Base-by-base conservation (phyloP, 2,888 invertebrate genomes). In the Endotricha flammealis region DNA sequence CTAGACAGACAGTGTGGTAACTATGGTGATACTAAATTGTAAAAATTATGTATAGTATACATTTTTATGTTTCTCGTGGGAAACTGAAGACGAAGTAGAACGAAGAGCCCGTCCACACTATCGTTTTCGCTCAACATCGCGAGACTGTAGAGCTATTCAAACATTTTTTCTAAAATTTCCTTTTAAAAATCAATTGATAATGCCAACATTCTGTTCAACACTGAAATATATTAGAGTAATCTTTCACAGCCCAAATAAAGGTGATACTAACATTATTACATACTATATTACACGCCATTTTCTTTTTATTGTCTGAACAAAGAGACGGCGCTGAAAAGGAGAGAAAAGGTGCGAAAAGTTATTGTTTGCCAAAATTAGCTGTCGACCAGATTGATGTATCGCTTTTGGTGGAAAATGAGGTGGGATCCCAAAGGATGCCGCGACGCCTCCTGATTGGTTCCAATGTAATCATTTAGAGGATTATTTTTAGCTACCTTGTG, bases 341-440 rank as follows among this genome's bases (percentile, higher is more conserved):
- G 50, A 53, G 50, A 53, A 53, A 66, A 67, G 64, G 68, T 65
- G 60, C 46, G 57, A 62, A 49, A 69, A 70, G 64, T 76, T 77
- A 72, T 75, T 77, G 73, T 76, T 72, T 69, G 73, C 58, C 58
- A 52, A 71, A 76, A 77, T 78, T 75, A 76, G 66, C 66, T 77
- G 77, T 76, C 76, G 29, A 41, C 46, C 41, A 50, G 69, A 70
- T 75, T 76, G 77, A 78, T 77, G 68, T 70, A 78, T 75, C 57
- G 64, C 47, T 55, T 51, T 40, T 39, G 40, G 38, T 44, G 52
- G 57, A 65, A 59, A 53, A 45, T 46, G 32, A 38, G 48, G 46
- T 47, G 47, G 49, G 53, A 50, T 52, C 55, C 56, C 54, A 10
- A 11, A 25, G 39, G 46, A 38, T 30, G 9, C 25, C 32, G 25